Base-by-base conservation (phyloP, 1,140 invertebrate species). In the Frieseomelitta varia region DNA sequence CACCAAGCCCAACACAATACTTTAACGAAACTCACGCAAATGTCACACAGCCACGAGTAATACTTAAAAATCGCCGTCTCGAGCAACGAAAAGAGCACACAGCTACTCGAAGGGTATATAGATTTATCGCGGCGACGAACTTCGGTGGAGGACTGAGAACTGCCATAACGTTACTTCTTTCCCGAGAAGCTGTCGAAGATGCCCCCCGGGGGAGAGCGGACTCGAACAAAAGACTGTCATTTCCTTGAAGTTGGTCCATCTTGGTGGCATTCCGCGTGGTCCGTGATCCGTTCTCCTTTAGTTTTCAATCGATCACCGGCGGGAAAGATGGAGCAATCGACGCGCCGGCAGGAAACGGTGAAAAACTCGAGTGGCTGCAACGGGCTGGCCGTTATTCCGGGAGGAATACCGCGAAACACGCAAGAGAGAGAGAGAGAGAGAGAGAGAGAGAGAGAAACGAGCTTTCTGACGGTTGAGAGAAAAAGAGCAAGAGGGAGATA, bases 261-360 rank as follows among this genome's bases (percentile, higher is more conserved):
- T 55, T 55, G 30, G 30, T 2, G 30, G 51, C 65, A 67, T 47
- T n/a, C n/a, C 17, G 69, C 65, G 27, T 21, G 30, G 30, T n/a
- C 11, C 21, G 51, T 17, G 53, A 15, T 51, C 77, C 65, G 56
- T 55, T 27, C 53, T 34, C n/a, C 39, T 76, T 56, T 10, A 12
- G 47, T 24, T 58, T 34, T 14, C 79, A 30, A 80, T 80, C 68
- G 68, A 74, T 74, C 79, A 81, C 56, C 55, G 34, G 14, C 21
- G 19, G 79, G 39, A 39, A 39, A 39, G 39, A 63, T 81, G 24
- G 68, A 73, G 74, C 79, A 81, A 81, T 81, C 79, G 79, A 58
- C 14, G n/a, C 12, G 39, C 39, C 34, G 21, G 21, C 19, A 34
- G n/a, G 47, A 73, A 73, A 73, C 24, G 34, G 79, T n/a, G 71